phyloP scores from a whole-genome alignment of 1,140 invertebrate species.

The Drosophila kepulauana region DNA sequence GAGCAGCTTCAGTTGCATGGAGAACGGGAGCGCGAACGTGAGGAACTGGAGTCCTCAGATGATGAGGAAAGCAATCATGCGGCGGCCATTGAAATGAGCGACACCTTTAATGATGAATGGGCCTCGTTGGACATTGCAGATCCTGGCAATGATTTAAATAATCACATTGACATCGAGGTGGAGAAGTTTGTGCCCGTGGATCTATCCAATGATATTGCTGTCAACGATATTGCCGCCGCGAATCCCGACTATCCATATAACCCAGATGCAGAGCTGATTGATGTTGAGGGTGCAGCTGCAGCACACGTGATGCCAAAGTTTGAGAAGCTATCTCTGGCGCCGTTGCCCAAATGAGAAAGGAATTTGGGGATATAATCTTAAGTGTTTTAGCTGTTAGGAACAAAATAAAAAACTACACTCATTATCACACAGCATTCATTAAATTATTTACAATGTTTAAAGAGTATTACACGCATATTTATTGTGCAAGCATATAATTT shows the following conservation, averaged over 20 bases:
- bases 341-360: conserved; percentile 15
- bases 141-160: conserved; percentile 67
- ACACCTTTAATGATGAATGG: conserved; percentile 77
- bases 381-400: conserved; percentile 44
- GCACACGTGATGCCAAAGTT: conserved; percentile 63
- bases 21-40: conserved; percentile 67
- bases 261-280: conserved; percentile 83
- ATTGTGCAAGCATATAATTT: conserved; percentile 34
- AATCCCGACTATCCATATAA: conserved; percentile 68
- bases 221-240: conserved; percentile 75
- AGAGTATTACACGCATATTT: conserved; percentile 44
- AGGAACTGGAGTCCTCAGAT: conserved; percentile 71
- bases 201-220: conserved; percentile 84
- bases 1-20: conserved; percentile 25
- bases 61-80: conserved; percentile 56
- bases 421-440: conserved; percentile 48
- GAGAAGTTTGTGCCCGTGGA: conserved; percentile 70
- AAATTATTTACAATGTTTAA: conserved; percentile 41
- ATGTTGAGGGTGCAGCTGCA: conserved; percentile 29
- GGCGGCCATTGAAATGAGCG: conserved; percentile 64
- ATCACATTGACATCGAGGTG: conserved; percentile 69
- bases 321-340: conserved; percentile 64
- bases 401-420: conserved; percentile 18
- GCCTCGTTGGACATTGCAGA: conserved; percentile 43
- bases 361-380: conserved; percentile 43